Base-by-base conservation (phyloP, 1,140 invertebrate genomes). In the Tetramorium simillimum region DNA sequence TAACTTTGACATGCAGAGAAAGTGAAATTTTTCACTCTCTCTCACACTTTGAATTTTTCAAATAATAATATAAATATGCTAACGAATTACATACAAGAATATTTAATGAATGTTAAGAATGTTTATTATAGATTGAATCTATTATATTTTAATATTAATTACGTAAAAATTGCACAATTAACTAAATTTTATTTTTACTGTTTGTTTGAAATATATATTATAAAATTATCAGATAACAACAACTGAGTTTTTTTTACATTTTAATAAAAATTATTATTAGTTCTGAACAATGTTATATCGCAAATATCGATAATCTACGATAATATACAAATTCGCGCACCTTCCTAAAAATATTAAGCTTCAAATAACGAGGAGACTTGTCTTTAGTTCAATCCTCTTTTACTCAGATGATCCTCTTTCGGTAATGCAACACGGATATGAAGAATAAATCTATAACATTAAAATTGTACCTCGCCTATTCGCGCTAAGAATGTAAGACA, bases 281-380 rank as follows among this genome's bases (percentile, higher is more conserved):
- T 43, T 73, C 28, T 89, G 80, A 92, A 88, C 43, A 85, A 81
- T 70, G 72, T 92, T 92, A 93, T n/a, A n/a, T n/a, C n/a, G 91
- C 89, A 89, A 92, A 90, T 87, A 86, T 84, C 65, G 28, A 69
- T 89, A n/a, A 12, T 70, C 12, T 28, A 49, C 21, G 28, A 69
- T 89, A 33, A 12, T 69, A 5, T 24, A 49, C 43, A 40, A 73
- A 70, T 82, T 81, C 40, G 73, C 72, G 73, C 73, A 76, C 78
- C 58, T 67, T 67, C 67, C 85, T 91, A 88, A 91, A 92, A 91
- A 88, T 92, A 93, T 93, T 88, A 92, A 91, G 90, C 84, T 72
- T 76, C 86, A 58, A 40, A 93, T 92, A 93, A 92, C 86, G 91
- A 93, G 88, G 86, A 78, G 88, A 91, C 84, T 92, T 85, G 84